Conservation (phyloP, 2,113 vertebrate genomes). For the Gobiocypris rarus region DNA sequence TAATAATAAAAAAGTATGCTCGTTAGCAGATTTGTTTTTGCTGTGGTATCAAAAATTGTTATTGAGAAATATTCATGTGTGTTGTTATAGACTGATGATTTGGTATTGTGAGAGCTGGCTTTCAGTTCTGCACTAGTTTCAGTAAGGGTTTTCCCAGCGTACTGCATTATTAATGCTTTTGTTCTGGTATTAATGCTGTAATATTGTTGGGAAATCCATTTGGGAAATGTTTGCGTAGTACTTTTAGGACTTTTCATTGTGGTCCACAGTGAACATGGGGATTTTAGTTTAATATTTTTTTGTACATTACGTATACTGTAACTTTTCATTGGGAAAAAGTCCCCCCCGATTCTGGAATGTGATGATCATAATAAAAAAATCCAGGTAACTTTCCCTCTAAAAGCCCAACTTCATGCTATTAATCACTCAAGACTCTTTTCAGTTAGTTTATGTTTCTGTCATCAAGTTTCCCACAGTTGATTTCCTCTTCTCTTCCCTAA, state of each 20-base stretch:
- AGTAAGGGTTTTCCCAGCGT: not conserved
- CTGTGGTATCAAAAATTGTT: too few species aligned
- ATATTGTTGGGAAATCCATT: not conserved
- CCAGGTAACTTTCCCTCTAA: slow-evolving; percentile 1
- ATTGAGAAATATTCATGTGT: not conserved
- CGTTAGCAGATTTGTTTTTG: not conserved
- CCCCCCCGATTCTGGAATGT: not conserved
- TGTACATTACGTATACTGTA: not conserved
- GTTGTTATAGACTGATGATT: not conserved
- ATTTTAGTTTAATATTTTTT: not conserved
- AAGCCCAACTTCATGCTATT: not conserved
- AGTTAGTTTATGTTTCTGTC: not conserved
- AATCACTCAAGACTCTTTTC: not conserved
- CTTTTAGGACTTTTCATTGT: slow-evolving; percentile 1
- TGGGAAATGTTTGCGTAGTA: not conserved
- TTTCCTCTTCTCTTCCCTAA: slow-evolving; percentile 3
- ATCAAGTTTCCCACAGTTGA: slow-evolving; percentile 1
- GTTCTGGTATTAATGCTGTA: not conserved
- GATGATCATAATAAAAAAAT: not conserved
- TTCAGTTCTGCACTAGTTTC: not conserved
- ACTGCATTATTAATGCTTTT: not conserved
- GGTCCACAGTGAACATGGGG: not conserved
- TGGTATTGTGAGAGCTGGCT: not conserved
- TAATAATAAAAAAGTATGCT: not conserved
- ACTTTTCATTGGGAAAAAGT: not conserved